Conservation (phyloP, 2,797 vertebrate species). For the Pyrrhura leucotis region DNA sequence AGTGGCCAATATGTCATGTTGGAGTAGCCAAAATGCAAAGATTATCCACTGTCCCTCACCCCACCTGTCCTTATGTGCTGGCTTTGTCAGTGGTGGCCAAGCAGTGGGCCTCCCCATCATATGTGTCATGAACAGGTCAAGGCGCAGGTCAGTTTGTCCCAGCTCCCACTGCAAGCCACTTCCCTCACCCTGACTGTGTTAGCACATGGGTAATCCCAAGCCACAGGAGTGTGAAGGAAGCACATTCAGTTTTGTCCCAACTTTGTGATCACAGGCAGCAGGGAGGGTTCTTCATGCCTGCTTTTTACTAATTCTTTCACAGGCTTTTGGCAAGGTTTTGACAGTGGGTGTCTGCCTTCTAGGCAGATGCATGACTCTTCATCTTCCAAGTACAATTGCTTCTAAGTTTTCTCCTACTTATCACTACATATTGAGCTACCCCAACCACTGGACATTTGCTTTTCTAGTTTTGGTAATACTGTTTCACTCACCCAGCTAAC, state of each 20-base stretch:
- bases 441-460: not conserved
- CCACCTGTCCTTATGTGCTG: not conserved
- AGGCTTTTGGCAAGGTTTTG: not conserved
- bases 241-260: not conserved
- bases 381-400: not conserved
- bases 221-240: not conserved
- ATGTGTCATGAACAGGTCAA: not conserved
- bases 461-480: not conserved
- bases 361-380: rapidly evolving
- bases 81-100: not conserved
- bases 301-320: not conserved
- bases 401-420: not conserved
- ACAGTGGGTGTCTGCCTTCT: not conserved
- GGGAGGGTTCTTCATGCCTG: not conserved
- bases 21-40: not conserved
- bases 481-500: not conserved
- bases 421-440: not conserved
- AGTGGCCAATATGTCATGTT: not conserved
- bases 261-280: not conserved
- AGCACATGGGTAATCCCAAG: not conserved
- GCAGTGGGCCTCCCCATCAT: not conserved
- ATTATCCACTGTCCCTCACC: not conserved
- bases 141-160: not conserved
- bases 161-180: not conserved
- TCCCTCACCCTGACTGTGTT: not conserved